These are phyloP conservation scores for Heteromyza rotundicornis DNA, from an alignment of 2,888 invertebrate species.

Conservation along the genomic window DNA sequence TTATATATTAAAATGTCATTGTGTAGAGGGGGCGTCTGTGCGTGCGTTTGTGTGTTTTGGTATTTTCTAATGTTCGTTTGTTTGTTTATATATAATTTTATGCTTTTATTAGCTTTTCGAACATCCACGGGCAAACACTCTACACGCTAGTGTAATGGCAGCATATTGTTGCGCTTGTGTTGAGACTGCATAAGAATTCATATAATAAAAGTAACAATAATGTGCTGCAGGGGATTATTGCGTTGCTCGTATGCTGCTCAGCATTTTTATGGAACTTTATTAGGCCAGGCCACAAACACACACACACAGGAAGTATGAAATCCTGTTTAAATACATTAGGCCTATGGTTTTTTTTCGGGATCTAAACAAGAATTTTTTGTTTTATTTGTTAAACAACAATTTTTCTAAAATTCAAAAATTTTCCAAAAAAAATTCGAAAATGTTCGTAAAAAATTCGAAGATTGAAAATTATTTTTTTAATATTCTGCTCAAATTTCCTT, in stretches of 20 bases:
- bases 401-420: too few species aligned
- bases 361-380: too few species aligned
- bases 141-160: slow-evolving; percentile 21
- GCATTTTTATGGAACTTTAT: slow-evolving; percentile 36
- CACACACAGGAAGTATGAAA: too few species aligned
- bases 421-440: too few species aligned
- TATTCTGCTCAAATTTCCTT: too few species aligned
- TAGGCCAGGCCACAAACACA: slow-evolving; percentile 27
- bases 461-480: too few species aligned
- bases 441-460: too few species aligned
- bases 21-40: too few species aligned
- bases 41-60: background rate
- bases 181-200: slow-evolving; percentile 39
- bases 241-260: slow-evolving; percentile 25
- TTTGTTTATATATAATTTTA: slow-evolving; percentile 34
- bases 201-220: slow-evolving; percentile 54
- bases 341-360: background rate
- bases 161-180: slow-evolving; percentile 27
- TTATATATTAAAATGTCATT: background rate
- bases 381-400: too few species aligned
- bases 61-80: slow-evolving; percentile 10
- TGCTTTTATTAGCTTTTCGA: slow-evolving; percentile 42
- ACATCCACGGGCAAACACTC: slow-evolving; percentile 8
- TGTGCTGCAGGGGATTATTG: slow-evolving; percentile 50
- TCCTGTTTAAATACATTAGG: background rate